phyloP scores from a whole-genome alignment of 2,113 vertebrate genomes.

The Hystrix brachyura region DNA sequence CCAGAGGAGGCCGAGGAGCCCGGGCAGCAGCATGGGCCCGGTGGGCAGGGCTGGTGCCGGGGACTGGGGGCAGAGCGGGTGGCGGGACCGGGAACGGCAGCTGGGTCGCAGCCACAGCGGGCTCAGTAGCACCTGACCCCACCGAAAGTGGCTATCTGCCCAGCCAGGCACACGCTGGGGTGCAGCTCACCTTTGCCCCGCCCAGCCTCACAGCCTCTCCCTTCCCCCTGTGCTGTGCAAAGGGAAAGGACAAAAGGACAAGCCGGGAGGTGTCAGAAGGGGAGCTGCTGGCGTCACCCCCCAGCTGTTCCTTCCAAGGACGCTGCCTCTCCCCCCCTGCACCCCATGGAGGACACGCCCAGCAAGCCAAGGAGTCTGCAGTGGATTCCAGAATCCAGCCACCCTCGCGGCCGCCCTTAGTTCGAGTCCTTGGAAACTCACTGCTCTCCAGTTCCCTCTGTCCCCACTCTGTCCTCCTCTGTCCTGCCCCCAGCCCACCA shows the following conservation, averaged over 20 bases:
- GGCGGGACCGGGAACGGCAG: rapidly evolving
- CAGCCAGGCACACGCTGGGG: background rate
- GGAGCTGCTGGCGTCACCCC: background rate
- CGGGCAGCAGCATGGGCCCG: background rate
- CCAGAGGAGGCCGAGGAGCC: conserved; percentile 54
- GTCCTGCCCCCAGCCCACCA: background rate
- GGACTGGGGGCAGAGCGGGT: background rate
- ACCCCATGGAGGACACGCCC: background rate
- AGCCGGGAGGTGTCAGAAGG: background rate
- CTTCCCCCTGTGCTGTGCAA: background rate
- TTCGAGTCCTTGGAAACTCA: background rate
- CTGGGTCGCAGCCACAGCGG: background rate
- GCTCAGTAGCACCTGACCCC: background rate
- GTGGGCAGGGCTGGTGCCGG: rapidly evolving
- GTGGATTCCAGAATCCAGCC: background rate
- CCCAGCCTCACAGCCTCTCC: background rate
- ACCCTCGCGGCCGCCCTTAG: background rate
- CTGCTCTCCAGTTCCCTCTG: background rate
- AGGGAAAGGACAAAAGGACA: background rate
- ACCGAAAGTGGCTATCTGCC: background rate
- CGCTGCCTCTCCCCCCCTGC: background rate
- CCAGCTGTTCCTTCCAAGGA: background rate
- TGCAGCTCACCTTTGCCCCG: conserved; percentile 18
- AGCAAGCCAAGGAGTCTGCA: background rate
- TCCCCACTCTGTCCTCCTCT: background rate